phyloP scores from a whole-genome alignment of 2,113 vertebrate genomes.

The Eptatretus burgeri region DNA sequence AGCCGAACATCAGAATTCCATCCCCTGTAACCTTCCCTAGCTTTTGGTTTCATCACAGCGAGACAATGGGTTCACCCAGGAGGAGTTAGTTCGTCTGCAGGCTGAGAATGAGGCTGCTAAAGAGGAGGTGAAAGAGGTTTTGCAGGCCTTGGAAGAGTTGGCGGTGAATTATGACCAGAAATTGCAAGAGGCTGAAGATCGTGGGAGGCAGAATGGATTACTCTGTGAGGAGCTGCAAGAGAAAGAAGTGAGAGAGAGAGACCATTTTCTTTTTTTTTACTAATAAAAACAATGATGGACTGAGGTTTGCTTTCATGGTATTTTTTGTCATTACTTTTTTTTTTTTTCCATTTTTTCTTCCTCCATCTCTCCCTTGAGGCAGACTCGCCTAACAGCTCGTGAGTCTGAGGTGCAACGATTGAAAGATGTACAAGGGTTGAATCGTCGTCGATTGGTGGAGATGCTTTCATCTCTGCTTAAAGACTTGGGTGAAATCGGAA shows the following conservation, averaged over 20 bases:
- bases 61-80: slow-evolving; percentile 61
- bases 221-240: slow-evolving; percentile 43
- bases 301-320: background rate
- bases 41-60: slow-evolving; percentile 50
- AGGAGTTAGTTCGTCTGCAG: slow-evolving; percentile 57
- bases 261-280: background rate
- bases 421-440: slow-evolving; percentile 49
- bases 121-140: slow-evolving; percentile 73
- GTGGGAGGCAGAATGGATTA: slow-evolving; percentile 29
- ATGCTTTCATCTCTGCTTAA: slow-evolving; percentile 47
- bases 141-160: slow-evolving; percentile 64
- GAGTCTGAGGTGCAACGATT: slow-evolving; percentile 43
- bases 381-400: slow-evolving; percentile 27
- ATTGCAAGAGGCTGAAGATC: slow-evolving; percentile 51
- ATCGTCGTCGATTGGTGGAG: slow-evolving; percentile 47
- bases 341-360: background rate
- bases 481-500: slow-evolving; percentile 48
- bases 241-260: slow-evolving; percentile 25
- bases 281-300: background rate
- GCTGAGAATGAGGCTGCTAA: slow-evolving; percentile 63
- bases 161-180: slow-evolving; percentile 79
- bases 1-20: background rate
- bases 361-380: slow-evolving; percentile 12
- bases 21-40: slow-evolving; percentile 15
- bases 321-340: background rate